Evolutionary conservation across 2,797 vertebrate genomes (phyloP), one percentile per base, ranked within the genome.

Genomic region (Chaenodraco wilsoni): DNA sequence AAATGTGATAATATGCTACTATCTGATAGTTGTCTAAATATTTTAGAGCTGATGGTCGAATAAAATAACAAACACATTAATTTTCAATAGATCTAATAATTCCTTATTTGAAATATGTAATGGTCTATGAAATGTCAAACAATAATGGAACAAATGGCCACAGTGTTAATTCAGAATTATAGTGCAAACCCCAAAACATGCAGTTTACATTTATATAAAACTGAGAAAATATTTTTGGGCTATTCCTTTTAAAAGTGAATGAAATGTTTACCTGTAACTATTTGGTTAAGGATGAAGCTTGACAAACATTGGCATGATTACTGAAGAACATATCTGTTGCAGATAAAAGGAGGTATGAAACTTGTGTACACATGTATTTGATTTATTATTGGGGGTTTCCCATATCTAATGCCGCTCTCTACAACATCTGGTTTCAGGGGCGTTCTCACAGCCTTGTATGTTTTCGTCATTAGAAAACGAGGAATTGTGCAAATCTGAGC

Each of bases 391-490:
- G 0, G 7, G 27, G 69, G 50, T 48, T 50, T 73, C 33, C 16
- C 12, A 9, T 66, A 23, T 72, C 59, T 65, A 49, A 13, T 31
- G 13, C 49, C 59, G 48, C 31, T 69, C 66, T 27, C 66, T 62
- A 31, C 40, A 65, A 84, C 79, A 84, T 85, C 73, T 87, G 84
- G 63, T 67, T 43, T 8, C 1, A 49, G 17, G 49, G 49, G 60
- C 19, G 1, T 33, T 59, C 52, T 70, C 79, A 65, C n/a, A 3
- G 23, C 44, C 15, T 49, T 4, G 14, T 70, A 10, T 78, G 81
- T 81, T 85, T 79, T 82, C 14, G 51, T 74, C 79, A 65, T 85
- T 76, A 80, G 7, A 44, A 49, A 70, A 59, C 4, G 43, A 55
- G 50, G 40, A 62, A 72, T 65, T 43, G 43, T 54, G 76, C 46